Base-by-base conservation (phyloP, 2,797 vertebrate genomes). In the Pipistrellus kuhlii region DNA sequence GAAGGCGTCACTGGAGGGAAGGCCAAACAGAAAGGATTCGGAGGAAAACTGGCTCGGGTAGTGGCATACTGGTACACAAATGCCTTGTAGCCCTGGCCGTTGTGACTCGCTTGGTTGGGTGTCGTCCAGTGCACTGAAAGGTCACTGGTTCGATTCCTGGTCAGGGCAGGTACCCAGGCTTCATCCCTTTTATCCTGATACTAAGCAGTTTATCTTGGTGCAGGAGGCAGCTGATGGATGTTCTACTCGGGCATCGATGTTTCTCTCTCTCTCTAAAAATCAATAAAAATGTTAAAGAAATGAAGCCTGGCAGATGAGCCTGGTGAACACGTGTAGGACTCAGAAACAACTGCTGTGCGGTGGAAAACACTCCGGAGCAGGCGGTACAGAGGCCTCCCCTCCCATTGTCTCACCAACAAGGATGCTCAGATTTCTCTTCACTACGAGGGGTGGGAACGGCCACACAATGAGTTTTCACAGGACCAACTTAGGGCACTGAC, bases 381-480 rank as follows among this genome's bases (percentile, higher is more conserved):
- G 51, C 71, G 8, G 38, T 1, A 25, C 10, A n/a, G 83, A 59
- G 1, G 5, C 25, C 3, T 15, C 66, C 32, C 8, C 32, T 66
- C 32, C 8, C 2, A 5, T 21, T 68, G 8, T 41, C 68, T 73
- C 78, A 13, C 55, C 64, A 59, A 27, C 46, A 18, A 68, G 68
- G 85, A 38, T 0, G 0, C 32, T 2, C n/a, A 5, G 30, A 18
- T 21, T 51, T 32, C 66, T 30, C 27, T 72, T 41, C 11, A 0
- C 78, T 25, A 12, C 25, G n/a, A 59, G 91, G 68, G 94, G 75
- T 5, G 17, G 80, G 18, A n/a, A 89, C 15, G 21, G 71, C 44
- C 81, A 35, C 1, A 9, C 73, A 76, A 30, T 2, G 21, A 32
- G 48, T 44, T 23, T 59, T 62, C 71, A 32, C 71, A 66, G 73